A percentile compares a stretch with the other conserved stretches of the same genome.
Evolutionary conservation across 1,140 invertebrate genomes (phyloP).

Genomic region (Tenebrio molitor): DNA sequence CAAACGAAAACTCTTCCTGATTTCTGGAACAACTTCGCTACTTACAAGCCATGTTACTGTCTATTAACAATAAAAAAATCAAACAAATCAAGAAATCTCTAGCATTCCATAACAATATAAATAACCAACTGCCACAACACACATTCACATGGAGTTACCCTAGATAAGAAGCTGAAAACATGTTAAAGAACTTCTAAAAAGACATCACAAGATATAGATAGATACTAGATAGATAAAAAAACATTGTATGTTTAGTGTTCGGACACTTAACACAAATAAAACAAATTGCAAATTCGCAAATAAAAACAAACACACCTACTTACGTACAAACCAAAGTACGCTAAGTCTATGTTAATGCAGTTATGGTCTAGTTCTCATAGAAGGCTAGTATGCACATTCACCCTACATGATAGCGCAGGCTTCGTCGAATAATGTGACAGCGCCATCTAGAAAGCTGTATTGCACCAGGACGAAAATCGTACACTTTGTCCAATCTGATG

Average conservation of each 20-base stretch:
- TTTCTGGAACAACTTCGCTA: conserved; percentile 32
- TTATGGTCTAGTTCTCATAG: conserved; percentile 48
- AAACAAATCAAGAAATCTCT: conserved; percentile 36
- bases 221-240: conserved; percentile 26
- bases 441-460: neutral
- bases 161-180: conserved; percentile 52
- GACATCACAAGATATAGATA: conserved; percentile 31
- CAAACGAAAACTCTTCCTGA: conserved; percentile 13
- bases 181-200: conserved; percentile 47
- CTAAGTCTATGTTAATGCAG: conserved; percentile 58
- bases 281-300: conserved; percentile 61
- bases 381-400: conserved; percentile 53
- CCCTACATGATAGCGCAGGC: conserved; percentile 46
- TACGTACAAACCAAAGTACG: conserved; percentile 60
- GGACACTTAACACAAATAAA: conserved; percentile 46
- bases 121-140: conserved; percentile 25
- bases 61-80: conserved; percentile 26
- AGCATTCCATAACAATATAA: conserved; percentile 37
- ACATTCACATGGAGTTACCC: conserved; percentile 47
- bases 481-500: no score
- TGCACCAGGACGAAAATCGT: no score
- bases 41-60: conserved; percentile 2
- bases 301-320: conserved; percentile 57
- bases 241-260: conserved; percentile 19
- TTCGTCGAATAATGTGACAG: conserved; percentile 48